These are phyloP conservation scores for Oryzias woworae DNA, from an alignment of 2,113 vertebrate genomes.

Conservation along the genomic window DNA sequence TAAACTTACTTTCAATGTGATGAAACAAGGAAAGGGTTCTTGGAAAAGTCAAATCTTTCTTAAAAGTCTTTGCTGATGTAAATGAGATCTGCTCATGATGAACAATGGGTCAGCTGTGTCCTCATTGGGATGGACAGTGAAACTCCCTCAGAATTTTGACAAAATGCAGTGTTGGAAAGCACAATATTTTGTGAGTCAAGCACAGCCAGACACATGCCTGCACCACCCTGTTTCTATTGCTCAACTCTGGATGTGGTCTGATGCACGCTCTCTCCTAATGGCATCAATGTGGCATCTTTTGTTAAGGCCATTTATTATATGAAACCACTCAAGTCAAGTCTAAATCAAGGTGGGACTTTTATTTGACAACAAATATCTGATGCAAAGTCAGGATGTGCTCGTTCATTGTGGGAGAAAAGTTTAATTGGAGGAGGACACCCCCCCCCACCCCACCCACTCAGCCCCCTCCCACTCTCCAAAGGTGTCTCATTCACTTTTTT, in stretches of 20 bases:
- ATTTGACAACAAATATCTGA: not conserved
- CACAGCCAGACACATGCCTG: conserved; percentile 25
- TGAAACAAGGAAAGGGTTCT: too few species aligned
- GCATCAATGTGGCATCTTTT: conserved; percentile 6
- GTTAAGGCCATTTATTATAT: not conserved
- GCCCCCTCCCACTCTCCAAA: conserved; percentile 41
- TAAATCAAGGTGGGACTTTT: too few species aligned
- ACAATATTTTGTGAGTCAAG: conserved; percentile 52
- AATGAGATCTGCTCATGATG: too few species aligned
- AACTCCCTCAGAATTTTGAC: conserved; percentile 23
- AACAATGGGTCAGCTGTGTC: too few species aligned
- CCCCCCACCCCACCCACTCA: conserved; percentile 33
- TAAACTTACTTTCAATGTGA: too few species aligned
- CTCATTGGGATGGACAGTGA: conserved; percentile 8
- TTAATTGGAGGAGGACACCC: conserved; percentile 29
- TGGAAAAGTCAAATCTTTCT: too few species aligned
- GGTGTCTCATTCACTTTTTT: conserved; percentile 76
- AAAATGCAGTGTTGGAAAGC: conserved; percentile 34
- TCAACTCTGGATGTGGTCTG: conserved; percentile 19
- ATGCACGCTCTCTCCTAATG: not conserved
- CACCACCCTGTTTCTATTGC: conserved; percentile 59
- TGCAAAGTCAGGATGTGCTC: not conserved
- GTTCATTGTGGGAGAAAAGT: not conserved
- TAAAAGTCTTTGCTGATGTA: too few species aligned
- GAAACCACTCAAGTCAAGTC: too few species aligned